phyloP scores from a whole-genome alignment of 2,888 invertebrate genomes.

The Drosophila seclusa region DNA sequence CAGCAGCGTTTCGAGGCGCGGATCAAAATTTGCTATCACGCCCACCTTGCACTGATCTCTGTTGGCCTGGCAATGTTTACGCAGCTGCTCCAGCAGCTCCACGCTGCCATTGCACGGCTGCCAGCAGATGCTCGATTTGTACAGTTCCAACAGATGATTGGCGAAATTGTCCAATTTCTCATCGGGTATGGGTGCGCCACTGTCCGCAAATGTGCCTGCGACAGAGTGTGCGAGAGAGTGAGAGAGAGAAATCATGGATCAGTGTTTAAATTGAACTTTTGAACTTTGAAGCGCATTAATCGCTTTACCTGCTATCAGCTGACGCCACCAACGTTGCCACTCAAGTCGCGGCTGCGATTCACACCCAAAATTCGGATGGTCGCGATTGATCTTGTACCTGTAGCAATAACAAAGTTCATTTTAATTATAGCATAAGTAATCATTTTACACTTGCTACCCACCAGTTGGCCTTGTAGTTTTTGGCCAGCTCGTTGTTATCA shows the following conservation, averaged over 20 bases:
- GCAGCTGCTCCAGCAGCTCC: slow-evolving; percentile 88
- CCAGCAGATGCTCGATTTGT: slow-evolving; percentile 91
- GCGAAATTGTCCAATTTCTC: slow-evolving; percentile 86
- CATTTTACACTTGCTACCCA: slow-evolving; percentile 64
- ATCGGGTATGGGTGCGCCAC: slow-evolving; percentile 81
- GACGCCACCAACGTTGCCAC: slow-evolving; percentile 94
- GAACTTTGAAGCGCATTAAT: slow-evolving; percentile 35
- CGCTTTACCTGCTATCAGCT: slow-evolving; percentile 82
- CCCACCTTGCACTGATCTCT: slow-evolving; percentile 86
- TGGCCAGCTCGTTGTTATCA: slow-evolving; percentile 87
- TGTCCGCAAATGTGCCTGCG: slow-evolving; percentile 82
- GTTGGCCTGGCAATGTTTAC: slow-evolving; percentile 48
- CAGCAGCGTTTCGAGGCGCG: slow-evolving; percentile 90
- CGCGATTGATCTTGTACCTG: slow-evolving; percentile 86
- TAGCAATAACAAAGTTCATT: neutral
- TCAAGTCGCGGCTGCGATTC: slow-evolving; percentile 86
- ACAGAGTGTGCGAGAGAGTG: neutral
- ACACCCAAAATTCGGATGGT: slow-evolving; percentile 93
- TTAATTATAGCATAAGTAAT: neutral
- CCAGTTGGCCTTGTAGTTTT: slow-evolving; percentile 89
- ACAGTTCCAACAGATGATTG: slow-evolving; percentile 88
- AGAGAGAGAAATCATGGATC: slow-evolving; percentile 2
- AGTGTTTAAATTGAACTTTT: slow-evolving; percentile 18
- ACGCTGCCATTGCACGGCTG: slow-evolving; percentile 88
- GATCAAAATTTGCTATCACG: slow-evolving; percentile 95